phyloP scores from a whole-genome alignment of 1,140 invertebrate species.

The Pseudomyrmex gracilis region DNA sequence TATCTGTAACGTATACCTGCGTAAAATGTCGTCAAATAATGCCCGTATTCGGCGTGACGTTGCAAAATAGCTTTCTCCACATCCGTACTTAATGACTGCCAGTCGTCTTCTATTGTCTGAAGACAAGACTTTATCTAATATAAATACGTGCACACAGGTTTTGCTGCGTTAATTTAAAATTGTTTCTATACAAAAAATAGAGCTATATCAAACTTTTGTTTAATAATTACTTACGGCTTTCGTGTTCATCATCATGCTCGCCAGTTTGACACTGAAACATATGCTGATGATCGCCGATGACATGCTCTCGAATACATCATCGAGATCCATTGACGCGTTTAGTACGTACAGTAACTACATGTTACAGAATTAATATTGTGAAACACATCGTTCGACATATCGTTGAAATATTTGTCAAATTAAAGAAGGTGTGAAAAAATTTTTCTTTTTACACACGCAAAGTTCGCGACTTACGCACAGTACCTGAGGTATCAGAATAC shows the following conservation, averaged over 20 bases:
- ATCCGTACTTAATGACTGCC: conserved; percentile 33
- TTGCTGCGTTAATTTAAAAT: background rate
- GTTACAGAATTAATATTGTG: background rate
- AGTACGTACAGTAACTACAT: conserved; percentile 1
- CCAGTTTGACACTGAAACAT: conserved; percentile 3
- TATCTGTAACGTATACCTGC: conserved; percentile 1
- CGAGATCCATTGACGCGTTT: background rate
- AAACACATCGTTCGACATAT: background rate
- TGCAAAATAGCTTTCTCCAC: conserved; percentile 14
- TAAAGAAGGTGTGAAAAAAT: background rate
- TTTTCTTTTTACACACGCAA: background rate
- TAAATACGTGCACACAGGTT: background rate
- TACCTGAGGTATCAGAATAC: conserved; percentile 42
- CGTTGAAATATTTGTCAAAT: background rate
- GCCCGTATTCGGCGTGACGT: conserved; percentile 2
- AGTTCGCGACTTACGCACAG: background rate
- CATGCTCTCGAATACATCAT: conserved; percentile 1
- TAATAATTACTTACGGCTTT: conserved; percentile 25
- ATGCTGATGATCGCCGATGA: conserved; percentile 22
- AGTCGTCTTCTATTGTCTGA: conserved; percentile 14
- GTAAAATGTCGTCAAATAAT: conserved; percentile 12
- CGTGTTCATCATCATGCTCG: background rate
- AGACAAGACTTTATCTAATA: conserved; percentile 27
- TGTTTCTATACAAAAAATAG: background rate
- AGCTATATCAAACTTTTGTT: background rate